Conservation (phyloP, 2,113 vertebrate genomes). For the Cryptoleucopteryx plumbea region DNA sequence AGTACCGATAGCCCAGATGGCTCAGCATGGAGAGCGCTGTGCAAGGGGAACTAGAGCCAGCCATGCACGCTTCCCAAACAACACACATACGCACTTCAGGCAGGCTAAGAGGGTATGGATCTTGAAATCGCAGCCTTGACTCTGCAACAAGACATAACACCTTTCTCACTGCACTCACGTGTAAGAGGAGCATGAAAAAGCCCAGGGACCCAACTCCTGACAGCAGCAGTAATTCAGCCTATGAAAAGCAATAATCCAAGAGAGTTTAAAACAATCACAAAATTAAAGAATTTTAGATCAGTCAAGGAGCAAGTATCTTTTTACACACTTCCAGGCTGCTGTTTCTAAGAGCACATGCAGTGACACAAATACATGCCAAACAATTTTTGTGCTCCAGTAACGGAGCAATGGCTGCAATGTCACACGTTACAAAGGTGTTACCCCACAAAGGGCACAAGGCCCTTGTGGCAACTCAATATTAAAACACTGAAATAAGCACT, state of each 20-base stretch:
- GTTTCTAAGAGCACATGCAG: not conserved
- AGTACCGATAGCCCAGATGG: accelerated
- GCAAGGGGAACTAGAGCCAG: not conserved
- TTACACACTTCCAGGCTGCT: not conserved
- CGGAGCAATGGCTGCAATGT: not conserved
- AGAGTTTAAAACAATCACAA: not conserved
- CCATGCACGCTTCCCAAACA: not conserved
- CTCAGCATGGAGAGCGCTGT: accelerated
- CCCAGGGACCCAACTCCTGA: not conserved
- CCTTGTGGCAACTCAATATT: not conserved
- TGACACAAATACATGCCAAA: not conserved
- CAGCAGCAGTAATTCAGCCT: not conserved
- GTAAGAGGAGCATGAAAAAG: not conserved
- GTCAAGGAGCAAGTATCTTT: not conserved
- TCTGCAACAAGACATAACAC: not conserved
- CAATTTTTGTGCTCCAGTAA: not conserved
- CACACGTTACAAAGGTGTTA: not conserved
- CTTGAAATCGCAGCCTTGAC: not conserved
- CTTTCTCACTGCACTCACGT: not conserved
- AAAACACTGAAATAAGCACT: not conserved
- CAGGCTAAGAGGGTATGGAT: no score
- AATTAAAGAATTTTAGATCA: not conserved
- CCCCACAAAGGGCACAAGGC: not conserved
- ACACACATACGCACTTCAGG: no score
- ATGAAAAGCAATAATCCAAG: not conserved